These are phyloP conservation scores for Sternotherus odoratus DNA, from an alignment of 2,797 vertebrate species.

Conservation along the genomic window DNA sequence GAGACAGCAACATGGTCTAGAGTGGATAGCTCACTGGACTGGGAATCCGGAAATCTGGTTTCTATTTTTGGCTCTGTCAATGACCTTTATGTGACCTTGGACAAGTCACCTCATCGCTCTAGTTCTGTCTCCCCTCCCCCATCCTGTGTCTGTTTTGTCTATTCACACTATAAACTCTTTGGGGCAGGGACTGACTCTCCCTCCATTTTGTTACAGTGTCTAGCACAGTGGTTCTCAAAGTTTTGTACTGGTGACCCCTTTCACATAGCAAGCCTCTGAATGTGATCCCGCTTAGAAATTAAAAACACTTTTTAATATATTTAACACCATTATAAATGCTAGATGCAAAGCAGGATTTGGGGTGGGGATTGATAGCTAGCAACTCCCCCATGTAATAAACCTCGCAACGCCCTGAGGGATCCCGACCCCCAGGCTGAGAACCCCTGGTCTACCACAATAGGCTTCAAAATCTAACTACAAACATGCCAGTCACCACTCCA, in stretches of 20 bases:
- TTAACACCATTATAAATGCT: too few relatives aligned
- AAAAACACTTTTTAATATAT: too few relatives aligned
- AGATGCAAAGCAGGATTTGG: too few relatives aligned
- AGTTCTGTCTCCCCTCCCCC: neutral
- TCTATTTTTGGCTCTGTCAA: neutral
- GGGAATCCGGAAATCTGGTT: neutral
- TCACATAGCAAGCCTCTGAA: too few relatives aligned
- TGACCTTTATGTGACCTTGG: neutral
- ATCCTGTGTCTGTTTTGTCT: neutral
- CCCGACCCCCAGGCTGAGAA: neutral
- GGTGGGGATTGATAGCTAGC: too few relatives aligned
- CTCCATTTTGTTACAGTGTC: neutral
- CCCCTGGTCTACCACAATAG: neutral
- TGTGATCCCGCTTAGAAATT: too few relatives aligned
- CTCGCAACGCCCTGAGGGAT: too few relatives aligned
- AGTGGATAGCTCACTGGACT: neutral
- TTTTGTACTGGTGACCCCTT: too few relatives aligned
- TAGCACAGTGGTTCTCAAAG: neutral
- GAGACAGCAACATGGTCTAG: neutral
- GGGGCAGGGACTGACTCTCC: neutral
- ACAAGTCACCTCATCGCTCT: neutral
- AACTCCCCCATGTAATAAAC: too few relatives aligned
- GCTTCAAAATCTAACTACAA: neutral
- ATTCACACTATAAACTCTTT: neutral
- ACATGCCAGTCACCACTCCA: neutral